Base-by-base conservation (phyloP, 2,113 vertebrate genomes). In the Mormyrus lacerda region DNA sequence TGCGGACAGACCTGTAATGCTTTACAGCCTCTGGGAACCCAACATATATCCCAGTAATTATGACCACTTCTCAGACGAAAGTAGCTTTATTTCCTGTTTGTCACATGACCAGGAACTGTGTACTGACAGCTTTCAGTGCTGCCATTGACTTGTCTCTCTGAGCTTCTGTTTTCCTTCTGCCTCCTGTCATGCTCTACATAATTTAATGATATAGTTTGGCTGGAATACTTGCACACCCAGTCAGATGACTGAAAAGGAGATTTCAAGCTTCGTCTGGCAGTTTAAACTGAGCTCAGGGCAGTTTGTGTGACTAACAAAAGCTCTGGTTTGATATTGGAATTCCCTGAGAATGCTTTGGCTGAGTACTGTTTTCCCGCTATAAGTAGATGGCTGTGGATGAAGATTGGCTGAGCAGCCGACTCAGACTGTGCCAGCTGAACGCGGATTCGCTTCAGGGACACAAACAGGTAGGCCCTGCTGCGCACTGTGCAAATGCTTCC, bases 11-110 rank as follows among this genome's bases (percentile, higher is more conserved):
- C 19, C 82, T 84, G 44, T 47, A 84, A 84, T 13, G 17, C 21
- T 45, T 24, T n/a, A 84, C 44, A 47, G 44, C 44, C 21, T 84
- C 31, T 79, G 35, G n/a, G 47, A 10, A 53, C 31, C 17, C 21
- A 17, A 42, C 17, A 65, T 3, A 21, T 65, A 85, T 73, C 53
- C 31, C 86, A 45, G 87, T 19, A 88, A 21, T 85, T 45, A 50
- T 44, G n/a, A 27, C 48, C 51, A 47, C 87, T 90, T 24, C 9
- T 17, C n/a, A 61, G 53, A 88, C 3, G 79, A 69, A 90, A 82
- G 27, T 45, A 90, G 61, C 79, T 51, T 19, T 73, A 90, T 91
- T 94, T 95, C 91, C 93, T 94, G 93, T 82, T 89, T 91, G 92
- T 93, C 92, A 92, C 87, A 73, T 92, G 90, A 65, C 92, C 93